Conservation (phyloP, 2,113 vertebrate species). For the Oryzias javanicus region DNA sequence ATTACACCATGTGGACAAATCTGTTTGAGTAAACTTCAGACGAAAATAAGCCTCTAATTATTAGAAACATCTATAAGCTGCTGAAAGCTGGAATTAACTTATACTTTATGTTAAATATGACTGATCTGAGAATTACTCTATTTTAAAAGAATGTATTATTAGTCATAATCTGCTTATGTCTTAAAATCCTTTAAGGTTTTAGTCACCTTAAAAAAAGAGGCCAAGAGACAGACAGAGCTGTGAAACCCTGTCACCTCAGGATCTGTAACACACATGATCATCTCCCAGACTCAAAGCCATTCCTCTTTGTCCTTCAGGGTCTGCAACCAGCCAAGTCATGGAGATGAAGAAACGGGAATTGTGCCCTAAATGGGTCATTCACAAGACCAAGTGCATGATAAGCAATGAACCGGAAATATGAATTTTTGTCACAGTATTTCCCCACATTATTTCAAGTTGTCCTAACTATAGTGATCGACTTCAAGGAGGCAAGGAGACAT, state of each 20-base stretch:
- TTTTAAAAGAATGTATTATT: neutral
- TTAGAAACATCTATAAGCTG: neutral
- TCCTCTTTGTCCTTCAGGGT: conserved; percentile 39
- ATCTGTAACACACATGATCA: conserved; percentile 16
- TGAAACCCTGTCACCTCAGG: conserved; percentile 3
- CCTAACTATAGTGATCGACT: conserved; percentile 41
- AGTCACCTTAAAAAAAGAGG: conserved; percentile 1
- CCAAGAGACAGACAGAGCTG: neutral
- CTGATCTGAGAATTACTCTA: neutral
- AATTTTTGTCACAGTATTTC: conserved; percentile 40
- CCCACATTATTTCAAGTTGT: conserved; percentile 44
- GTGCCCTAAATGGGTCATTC: conserved; percentile 59
- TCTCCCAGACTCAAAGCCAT: conserved; percentile 5
- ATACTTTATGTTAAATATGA: conserved; percentile 1
- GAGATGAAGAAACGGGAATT: conserved; percentile 47
- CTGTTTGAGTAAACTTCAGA: neutral
- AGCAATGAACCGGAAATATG: conserved; percentile 40
- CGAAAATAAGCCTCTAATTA: neutral
- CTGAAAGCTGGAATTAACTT: neutral
- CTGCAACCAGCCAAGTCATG: conserved; percentile 28
- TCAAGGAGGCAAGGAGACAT: conserved; percentile 25
- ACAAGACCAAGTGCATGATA: conserved; percentile 66
- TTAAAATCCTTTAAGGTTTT: neutral
- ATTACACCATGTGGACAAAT: neutral
- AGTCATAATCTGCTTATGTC: neutral